Evolutionary conservation across 2,888 invertebrate species (phyloP).

Genomic region (Lasioglossum lativentre): DNA sequence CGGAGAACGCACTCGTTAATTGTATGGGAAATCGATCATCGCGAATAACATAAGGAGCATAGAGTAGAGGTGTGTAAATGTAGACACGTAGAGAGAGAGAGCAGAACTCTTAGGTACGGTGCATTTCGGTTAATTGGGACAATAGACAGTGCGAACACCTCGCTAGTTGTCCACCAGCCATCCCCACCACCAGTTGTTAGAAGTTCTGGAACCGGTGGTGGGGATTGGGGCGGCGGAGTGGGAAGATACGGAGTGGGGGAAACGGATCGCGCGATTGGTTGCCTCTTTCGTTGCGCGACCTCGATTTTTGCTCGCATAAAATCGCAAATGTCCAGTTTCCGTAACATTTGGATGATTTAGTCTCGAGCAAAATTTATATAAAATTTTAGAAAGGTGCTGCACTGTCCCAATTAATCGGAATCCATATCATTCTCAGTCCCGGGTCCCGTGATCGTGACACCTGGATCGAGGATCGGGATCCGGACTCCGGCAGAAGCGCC

Average conservation of each 20-base stretch:
- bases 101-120: constrained; percentile 26
- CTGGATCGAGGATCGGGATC: constrained; percentile 34
- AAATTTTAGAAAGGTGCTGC: too few species aligned
- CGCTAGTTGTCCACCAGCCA: background rate
- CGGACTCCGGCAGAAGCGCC: constrained; percentile 18
- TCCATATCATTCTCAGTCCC: constrained; percentile 18
- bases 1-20: constrained; percentile 35
- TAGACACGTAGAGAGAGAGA: constrained; percentile 51
- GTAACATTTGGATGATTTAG: background rate
- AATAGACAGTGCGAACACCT: background rate
- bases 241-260: too few species aligned
- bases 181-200: background rate
- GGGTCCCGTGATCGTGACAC: constrained; percentile 20
- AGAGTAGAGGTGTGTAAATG: constrained; percentile 50
- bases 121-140: background rate
- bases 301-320: too few species aligned
- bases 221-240: too few species aligned
- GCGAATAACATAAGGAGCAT: constrained; percentile 43
- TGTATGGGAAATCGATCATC: constrained; percentile 42
- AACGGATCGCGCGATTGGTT: too few species aligned
- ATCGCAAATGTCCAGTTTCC: background rate
- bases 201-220: background rate
- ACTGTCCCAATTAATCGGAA: background rate
- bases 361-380: background rate
- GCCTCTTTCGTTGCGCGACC: too few species aligned